These are phyloP conservation scores for Trogon melanurus DNA, from an alignment of 2,113 vertebrate genomes.

Conservation along the genomic window DNA sequence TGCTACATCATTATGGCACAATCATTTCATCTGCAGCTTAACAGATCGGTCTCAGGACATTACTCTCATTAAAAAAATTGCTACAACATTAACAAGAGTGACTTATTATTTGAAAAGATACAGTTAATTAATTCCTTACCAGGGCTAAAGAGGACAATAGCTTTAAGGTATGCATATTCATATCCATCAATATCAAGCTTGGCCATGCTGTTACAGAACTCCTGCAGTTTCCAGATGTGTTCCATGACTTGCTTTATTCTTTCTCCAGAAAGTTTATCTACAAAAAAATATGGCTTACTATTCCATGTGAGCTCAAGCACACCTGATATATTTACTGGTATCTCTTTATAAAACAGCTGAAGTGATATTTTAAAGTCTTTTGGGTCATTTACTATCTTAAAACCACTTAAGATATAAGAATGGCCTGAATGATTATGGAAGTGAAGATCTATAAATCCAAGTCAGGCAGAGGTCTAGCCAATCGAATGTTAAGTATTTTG, in stretches of 20 bases:
- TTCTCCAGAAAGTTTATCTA: slow-evolving; percentile 95
- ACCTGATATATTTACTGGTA: not conserved
- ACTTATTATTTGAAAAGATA: not conserved
- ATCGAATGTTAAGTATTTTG: not conserved
- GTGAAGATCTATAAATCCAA: not conserved
- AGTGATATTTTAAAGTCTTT: not conserved
- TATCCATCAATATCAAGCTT: slow-evolving; percentile 94
- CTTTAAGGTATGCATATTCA: slow-evolving; percentile 98
- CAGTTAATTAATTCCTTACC: slow-evolving; percentile 80
- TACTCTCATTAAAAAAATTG: not conserved
- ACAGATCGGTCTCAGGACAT: not conserved
- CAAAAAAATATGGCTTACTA: slow-evolving; percentile 51
- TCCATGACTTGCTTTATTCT: slow-evolving; percentile 98
- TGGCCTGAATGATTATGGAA: not conserved
- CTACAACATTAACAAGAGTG: not conserved
- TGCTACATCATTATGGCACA: not conserved
- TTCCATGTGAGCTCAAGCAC: slow-evolving; percentile 7
- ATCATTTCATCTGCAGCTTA: not conserved
- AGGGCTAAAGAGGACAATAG: slow-evolving; percentile 96
- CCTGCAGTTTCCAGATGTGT: slow-evolving; percentile 99
- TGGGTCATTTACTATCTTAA: not conserved
- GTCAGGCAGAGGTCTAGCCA: not conserved
- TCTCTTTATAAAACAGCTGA: not conserved
- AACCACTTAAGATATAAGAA: not conserved
- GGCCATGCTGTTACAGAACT: slow-evolving; percentile 99